Evolutionary conservation across 2,113 vertebrate species (phyloP).

Genomic region (Irena cyanogastra): DNA sequence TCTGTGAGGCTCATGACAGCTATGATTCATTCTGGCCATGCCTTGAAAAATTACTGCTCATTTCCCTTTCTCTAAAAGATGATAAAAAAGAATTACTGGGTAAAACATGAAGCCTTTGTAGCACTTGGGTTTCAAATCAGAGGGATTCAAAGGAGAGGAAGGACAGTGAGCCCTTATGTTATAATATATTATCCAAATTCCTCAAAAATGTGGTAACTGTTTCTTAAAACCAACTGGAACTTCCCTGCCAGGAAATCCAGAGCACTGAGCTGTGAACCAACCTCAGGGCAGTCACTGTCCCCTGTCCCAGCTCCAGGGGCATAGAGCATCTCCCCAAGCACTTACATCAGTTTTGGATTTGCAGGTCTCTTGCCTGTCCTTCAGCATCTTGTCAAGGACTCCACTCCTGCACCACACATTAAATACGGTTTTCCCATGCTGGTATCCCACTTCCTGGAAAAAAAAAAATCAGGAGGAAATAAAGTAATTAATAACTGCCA

Average conservation of each 20-base stretch:
- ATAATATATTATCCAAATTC: neutral
- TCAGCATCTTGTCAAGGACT: slow-evolving; percentile 88
- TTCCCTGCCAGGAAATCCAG: neutral
- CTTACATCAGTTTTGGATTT: slow-evolving; percentile 84
- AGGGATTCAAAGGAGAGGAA: neutral
- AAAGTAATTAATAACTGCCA: neutral
- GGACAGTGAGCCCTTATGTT: neutral
- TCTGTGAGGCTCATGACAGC: neutral
- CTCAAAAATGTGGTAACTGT: neutral
- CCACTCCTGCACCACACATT: slow-evolving; percentile 86
- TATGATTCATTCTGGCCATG: neutral
- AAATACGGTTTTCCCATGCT: slow-evolving; percentile 87
- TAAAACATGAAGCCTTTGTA: neutral
- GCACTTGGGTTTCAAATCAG: neutral
- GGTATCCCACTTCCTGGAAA: slow-evolving; percentile 88
- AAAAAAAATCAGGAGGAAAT: neutral
- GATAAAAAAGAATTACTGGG: neutral
- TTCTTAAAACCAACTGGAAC: neutral
- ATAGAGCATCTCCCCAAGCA: neutral
- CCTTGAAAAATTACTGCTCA: neutral
- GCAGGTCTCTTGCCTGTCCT: slow-evolving; percentile 83
- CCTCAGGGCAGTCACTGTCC: neutral
- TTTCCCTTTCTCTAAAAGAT: neutral
- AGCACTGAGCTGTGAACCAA: neutral
- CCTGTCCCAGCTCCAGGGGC: neutral